Conservation (phyloP, 2,113 vertebrate genomes). For the Chauna torquata region DNA sequence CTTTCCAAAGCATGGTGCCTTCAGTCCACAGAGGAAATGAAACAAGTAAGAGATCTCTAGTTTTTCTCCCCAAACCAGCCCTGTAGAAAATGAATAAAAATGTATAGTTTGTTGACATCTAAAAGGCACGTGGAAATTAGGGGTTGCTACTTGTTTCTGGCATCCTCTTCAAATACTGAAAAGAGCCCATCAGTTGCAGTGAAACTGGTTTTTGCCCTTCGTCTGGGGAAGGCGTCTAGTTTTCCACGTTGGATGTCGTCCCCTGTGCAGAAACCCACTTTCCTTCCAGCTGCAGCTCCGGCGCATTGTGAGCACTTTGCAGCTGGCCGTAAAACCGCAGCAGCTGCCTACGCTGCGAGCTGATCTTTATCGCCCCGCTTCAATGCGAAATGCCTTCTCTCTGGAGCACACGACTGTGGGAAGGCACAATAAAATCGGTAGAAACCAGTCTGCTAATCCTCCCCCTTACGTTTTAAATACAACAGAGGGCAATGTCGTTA, state of each 20-base stretch:
- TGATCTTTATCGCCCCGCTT: conserved; percentile 14
- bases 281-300: neutral
- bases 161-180: neutral
- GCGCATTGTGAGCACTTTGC: neutral
- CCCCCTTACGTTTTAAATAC: neutral
- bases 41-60: conserved; percentile 35
- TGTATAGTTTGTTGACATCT: neutral
- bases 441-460: conserved; percentile 12
- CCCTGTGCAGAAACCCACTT: neutral
- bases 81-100: neutral
- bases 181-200: neutral
- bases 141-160: neutral
- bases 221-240: neutral
- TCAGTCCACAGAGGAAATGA: neutral
- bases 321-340: conserved; percentile 6
- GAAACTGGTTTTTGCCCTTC: neutral
- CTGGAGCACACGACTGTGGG: conserved; percentile 13
- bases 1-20: neutral
- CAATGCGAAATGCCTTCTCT: neutral
- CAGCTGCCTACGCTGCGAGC: neutral
- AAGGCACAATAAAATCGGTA: conserved; percentile 10
- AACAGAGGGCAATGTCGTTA: neutral
- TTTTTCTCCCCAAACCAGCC: neutral
- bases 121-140: fast-evolving
- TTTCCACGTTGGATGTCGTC: neutral